Percentiles rank a stretch among this genome's conserved stretches.
Evolutionary conservation across 2,888 invertebrate genomes (phyloP).

Genomic region (Ypsolopha scabrella): DNA sequence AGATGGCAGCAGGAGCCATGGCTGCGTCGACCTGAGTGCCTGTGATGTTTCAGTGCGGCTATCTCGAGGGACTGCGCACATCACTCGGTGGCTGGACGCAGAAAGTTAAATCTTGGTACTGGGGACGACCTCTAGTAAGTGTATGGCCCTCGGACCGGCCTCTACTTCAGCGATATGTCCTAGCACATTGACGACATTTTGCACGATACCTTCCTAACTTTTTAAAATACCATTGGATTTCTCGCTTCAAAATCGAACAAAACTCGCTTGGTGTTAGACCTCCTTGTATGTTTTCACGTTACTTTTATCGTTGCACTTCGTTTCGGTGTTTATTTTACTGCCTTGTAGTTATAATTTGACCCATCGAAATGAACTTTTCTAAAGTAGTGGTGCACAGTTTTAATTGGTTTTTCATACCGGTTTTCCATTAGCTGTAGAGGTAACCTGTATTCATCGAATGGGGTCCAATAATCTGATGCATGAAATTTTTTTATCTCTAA

Average conservation of each 20-base stretch:
- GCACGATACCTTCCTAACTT: slow-evolving; percentile 46
- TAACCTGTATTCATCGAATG: slow-evolving; percentile 23
- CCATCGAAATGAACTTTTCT: slow-evolving; percentile 26
- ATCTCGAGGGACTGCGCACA: slow-evolving; percentile 93
- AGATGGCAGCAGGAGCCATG: slow-evolving; percentile 15
- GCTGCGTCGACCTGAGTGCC: slow-evolving; percentile 59
- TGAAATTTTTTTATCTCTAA: slow-evolving; percentile 1
- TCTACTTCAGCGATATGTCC: slow-evolving; percentile 53
- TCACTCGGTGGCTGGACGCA: slow-evolving; percentile 96
- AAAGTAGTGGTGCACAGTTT: slow-evolving; percentile 26
- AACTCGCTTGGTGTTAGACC: slow-evolving; percentile 60
- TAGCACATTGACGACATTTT: slow-evolving; percentile 63
- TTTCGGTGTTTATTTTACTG: slow-evolving; percentile 49
- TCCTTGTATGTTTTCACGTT: slow-evolving; percentile 51
- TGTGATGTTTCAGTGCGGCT: slow-evolving; percentile 86
- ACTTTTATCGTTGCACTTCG: slow-evolving; percentile 56
- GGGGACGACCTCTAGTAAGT: slow-evolving; percentile 98
- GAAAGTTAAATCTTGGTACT: slow-evolving; percentile 97
- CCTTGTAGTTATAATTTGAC: slow-evolving; percentile 29
- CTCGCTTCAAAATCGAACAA: slow-evolving; percentile 54
- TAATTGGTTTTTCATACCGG: slow-evolving; percentile 34
- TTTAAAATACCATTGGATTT: slow-evolving; percentile 41
- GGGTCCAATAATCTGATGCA: slow-evolving; percentile 2
- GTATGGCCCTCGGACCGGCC: slow-evolving; percentile 53
- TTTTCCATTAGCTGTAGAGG: slow-evolving; percentile 55